These are phyloP conservation scores for Macrophya annulata DNA, from an alignment of 2,888 invertebrate genomes.

Conservation along the genomic window DNA sequence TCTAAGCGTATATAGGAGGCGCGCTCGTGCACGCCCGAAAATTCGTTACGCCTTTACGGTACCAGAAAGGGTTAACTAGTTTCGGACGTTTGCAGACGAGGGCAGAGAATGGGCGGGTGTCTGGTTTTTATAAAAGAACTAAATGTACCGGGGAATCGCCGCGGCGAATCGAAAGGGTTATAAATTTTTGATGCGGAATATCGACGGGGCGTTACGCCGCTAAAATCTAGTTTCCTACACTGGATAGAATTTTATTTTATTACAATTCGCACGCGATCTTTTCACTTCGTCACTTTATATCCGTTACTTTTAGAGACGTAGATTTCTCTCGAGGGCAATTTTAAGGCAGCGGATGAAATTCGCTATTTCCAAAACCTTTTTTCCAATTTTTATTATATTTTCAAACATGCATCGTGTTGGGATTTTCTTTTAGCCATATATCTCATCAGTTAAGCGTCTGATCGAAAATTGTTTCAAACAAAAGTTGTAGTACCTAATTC, in stretches of 20 bases:
- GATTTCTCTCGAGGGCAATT: neutral
- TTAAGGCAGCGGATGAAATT: neutral
- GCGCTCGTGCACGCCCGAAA: slow-evolving; percentile 14
- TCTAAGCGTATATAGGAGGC: slow-evolving; percentile 1
- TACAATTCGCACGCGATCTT: slow-evolving; percentile 19
- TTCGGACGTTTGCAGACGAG: slow-evolving; percentile 40
- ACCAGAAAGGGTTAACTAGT: slow-evolving; percentile 53
- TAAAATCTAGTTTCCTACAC: neutral
- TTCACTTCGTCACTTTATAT: neutral
- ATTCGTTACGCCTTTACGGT: slow-evolving; percentile 49
- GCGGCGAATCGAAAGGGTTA: slow-evolving; percentile 69
- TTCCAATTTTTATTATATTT: neutral
- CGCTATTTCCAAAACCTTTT: neutral
- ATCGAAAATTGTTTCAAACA: neutral
- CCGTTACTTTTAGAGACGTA: neutral
- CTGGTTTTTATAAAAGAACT: slow-evolving; percentile 12
- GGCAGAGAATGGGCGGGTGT: slow-evolving; percentile 38
- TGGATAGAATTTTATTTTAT: slow-evolving; percentile 21
- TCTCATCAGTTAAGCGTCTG: neutral
- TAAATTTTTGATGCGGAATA: slow-evolving; percentile 62
- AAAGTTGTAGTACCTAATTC: neutral
- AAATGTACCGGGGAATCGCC: slow-evolving; percentile 64
- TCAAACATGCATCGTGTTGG: neutral
- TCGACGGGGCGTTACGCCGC: slow-evolving; percentile 41
- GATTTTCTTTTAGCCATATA: neutral